Conservation (phyloP, 2,888 invertebrate genomes). For the Sinodicranocentrus sp. region DNA sequence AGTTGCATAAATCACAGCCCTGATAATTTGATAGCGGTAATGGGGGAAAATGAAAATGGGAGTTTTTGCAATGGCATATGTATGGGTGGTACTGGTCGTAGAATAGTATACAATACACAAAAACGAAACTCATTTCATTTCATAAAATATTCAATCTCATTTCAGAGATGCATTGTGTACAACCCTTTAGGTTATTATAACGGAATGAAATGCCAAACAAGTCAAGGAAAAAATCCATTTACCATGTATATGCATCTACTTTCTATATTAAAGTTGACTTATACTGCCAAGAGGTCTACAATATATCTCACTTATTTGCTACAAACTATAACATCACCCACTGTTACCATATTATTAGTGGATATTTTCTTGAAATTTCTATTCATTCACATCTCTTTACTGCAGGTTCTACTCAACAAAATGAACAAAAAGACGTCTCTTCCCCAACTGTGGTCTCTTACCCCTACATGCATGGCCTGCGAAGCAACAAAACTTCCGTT, state of each 20-base stretch:
- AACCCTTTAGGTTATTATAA: no score
- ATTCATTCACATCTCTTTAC: not conserved
- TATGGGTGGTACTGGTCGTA: not conserved
- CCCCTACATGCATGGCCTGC: not conserved
- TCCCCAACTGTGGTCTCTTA: not conserved
- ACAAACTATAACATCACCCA: slow-evolving; percentile 18
- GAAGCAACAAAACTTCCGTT: slow-evolving; percentile 40
- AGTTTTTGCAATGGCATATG: slow-evolving; percentile 30
- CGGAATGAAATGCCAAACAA: no score
- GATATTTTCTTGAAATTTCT: slow-evolving; percentile 33
- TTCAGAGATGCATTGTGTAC: not conserved
- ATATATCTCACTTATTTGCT: slow-evolving; percentile 28
- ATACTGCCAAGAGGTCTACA: slow-evolving; percentile 37
- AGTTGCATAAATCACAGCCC: slow-evolving; percentile 55
- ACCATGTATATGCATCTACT: not conserved
- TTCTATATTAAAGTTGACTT: slow-evolving; percentile 6
- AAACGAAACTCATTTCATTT: slow-evolving; percentile 2
- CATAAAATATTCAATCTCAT: not conserved
- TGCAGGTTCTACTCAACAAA: no score
- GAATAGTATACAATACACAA: slow-evolving; percentile 12
- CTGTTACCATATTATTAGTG: slow-evolving; percentile 35
- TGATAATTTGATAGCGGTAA: slow-evolving; percentile 65
- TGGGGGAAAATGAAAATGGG: slow-evolving; percentile 59
- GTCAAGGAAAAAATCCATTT: slow-evolving; percentile 27
- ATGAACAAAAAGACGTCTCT: no score